Conservation (phyloP, 2,888 invertebrate species). For the Eupeodes latifasciatus region DNA sequence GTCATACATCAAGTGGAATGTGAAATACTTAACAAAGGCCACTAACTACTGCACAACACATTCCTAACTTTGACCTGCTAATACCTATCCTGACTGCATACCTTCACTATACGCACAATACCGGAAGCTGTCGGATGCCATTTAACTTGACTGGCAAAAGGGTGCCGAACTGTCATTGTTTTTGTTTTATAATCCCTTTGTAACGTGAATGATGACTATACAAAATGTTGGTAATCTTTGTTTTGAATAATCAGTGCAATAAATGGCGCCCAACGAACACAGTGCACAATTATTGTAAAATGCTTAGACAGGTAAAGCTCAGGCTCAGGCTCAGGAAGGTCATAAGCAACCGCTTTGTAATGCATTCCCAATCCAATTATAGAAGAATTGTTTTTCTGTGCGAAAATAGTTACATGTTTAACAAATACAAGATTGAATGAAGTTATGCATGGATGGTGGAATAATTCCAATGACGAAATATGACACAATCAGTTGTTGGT, state of each 20-base stretch:
- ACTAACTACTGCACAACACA: background rate
- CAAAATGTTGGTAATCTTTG: constrained; percentile 37
- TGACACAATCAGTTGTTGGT: too few relatives aligned
- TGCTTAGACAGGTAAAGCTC: constrained; percentile 41
- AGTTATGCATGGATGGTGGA: too few relatives aligned
- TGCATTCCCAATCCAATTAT: constrained; percentile 60
- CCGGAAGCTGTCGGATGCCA: constrained; percentile 50
- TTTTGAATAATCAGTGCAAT: constrained; percentile 56
- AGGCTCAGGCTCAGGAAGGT: constrained; percentile 3
- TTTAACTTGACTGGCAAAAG: constrained; percentile 8
- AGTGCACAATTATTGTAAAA: constrained; percentile 23
- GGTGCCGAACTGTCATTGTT: constrained; percentile 1
- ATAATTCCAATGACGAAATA: too few relatives aligned
- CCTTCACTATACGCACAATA: constrained; percentile 6
- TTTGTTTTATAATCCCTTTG: background rate
- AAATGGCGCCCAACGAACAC: constrained; percentile 52
- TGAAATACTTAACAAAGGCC: constrained; percentile 14
- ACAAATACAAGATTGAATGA: background rate
- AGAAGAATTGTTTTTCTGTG: background rate
- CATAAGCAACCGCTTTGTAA: constrained; percentile 39
- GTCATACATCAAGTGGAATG: constrained; percentile 45
- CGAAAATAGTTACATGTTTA: background rate
- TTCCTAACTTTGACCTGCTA: constrained; percentile 20
- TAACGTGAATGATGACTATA: background rate
- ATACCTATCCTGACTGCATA: background rate